Percentiles rank a stretch among this genome's conserved stretches.
These are phyloP conservation scores for Harpalus rubripes DNA, from an alignment of 2,888 invertebrate species.

Conservation along the genomic window DNA sequence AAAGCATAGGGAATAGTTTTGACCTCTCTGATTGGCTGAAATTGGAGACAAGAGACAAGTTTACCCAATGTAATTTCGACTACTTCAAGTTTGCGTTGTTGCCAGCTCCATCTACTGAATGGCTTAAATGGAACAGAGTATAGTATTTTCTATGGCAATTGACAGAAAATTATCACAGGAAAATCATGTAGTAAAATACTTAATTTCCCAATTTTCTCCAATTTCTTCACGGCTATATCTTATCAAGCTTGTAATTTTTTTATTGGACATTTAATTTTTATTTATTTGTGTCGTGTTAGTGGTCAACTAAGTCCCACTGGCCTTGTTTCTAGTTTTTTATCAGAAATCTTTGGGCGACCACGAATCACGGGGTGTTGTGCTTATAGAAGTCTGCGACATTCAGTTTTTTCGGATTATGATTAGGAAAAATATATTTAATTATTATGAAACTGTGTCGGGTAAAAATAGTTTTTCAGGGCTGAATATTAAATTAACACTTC, in stretches of 20 bases:
- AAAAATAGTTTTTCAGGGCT: slow-evolving; percentile 48
- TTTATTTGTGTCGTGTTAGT: slow-evolving; percentile 53
- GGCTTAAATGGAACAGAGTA: too few species aligned
- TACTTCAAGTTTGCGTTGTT: too few species aligned
- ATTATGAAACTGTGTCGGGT: slow-evolving; percentile 50
- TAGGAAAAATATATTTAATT: slow-evolving; percentile 37
- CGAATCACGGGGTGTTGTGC: slow-evolving; percentile 15
- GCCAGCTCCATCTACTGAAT: too few species aligned
- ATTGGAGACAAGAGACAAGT: too few species aligned
- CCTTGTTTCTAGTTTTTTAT: slow-evolving; percentile 56
- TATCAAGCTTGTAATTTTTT: slow-evolving; percentile 46
- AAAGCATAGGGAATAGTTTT: too few species aligned
- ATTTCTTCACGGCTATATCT: background rate
- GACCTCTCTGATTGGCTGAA: too few species aligned
- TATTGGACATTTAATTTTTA: slow-evolving; percentile 57
- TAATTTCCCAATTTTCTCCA: background rate
- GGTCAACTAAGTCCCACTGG: slow-evolving; percentile 30
- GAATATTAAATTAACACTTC: slow-evolving; percentile 34
- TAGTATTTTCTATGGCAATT: background rate
- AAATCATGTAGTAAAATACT: background rate
- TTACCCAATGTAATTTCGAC: too few species aligned
- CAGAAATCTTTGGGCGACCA: slow-evolving; percentile 36
- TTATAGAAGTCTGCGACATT: slow-evolving; percentile 33
- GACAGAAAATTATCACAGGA: background rate
- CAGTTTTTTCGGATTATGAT: slow-evolving; percentile 32